Base-by-base conservation (phyloP, 2,797 vertebrate genomes). In the Gymnocypris eckloni region DNA sequence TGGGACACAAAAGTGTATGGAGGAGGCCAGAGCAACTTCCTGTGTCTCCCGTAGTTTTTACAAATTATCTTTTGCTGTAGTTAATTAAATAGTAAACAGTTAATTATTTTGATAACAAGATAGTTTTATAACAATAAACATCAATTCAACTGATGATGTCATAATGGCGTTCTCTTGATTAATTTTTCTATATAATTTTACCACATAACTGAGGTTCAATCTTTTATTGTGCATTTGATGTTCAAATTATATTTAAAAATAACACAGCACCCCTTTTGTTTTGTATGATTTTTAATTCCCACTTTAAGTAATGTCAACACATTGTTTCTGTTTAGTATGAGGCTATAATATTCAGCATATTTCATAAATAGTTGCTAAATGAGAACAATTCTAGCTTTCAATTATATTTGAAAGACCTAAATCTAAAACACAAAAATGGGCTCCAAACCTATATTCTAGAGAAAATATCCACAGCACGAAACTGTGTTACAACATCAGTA, bases 351-450 rank as follows among this genome's bases (percentile, higher is more conserved):
- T 59, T 82, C 39, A 72, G 52, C 50, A 45, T 6, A 43, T 72
- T 59, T 33, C 16, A 45, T 20, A 33, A 56, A 72, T 59, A 28
- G 39, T 72, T 59, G 37, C 37, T 71, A 28, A 71, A 6, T 28
- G 39, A 79, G 15, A 5, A 79, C 45, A 25, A 33, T 41, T 9
- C 39, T 79, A 81, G 6, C 25, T 13, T 82, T 12, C 39, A 67
- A 59, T 22, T 0, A 56, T 54, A 4, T 81, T 54, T 6, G 79
- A 70, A 41, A 28, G 56, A 71, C 22, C 50, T 54, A 56, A 43
- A 82, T 33, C 37, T 28, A 59, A 59, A 56, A 41, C n/a, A 81
- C 56, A 10, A 81, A 25, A 25, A 59, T 83, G 41, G 54, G 70
- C 70, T 64, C 18, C 43, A 83, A 59, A 33, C 39, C 70, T 73